Evolutionary conservation across 2,888 invertebrate species (phyloP).

Genomic region (Mellilla xanthometata): DNA sequence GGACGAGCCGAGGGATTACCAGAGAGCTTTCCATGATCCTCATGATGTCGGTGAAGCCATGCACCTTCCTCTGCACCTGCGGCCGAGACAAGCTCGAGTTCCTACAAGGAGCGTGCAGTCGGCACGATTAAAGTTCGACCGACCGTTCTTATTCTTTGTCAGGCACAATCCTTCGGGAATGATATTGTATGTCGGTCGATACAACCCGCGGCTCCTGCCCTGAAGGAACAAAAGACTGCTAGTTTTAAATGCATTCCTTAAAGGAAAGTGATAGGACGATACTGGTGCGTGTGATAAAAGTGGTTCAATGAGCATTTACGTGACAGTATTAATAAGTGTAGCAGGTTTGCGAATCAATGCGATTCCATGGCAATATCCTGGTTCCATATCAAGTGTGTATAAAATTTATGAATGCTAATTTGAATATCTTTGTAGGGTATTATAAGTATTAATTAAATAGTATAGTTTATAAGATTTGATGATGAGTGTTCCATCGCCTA

Average conservation of each 20-base stretch:
- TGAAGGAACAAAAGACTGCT: constrained; percentile 79
- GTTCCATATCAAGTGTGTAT: constrained; percentile 60
- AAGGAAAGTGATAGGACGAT: constrained; percentile 75
- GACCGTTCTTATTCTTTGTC: constrained; percentile 94
- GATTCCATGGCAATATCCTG: constrained; percentile 39
- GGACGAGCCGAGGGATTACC: constrained; percentile 85
- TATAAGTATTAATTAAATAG: constrained; percentile 42
- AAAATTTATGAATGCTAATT: constrained; percentile 46
- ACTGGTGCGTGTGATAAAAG: constrained; percentile 72
- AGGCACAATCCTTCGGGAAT: constrained; percentile 96
- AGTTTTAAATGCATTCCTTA: constrained; percentile 67
- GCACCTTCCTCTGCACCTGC: constrained; percentile 85
- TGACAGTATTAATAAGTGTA: constrained; percentile 77
- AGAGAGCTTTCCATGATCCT: constrained; percentile 87
- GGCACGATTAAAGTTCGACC: constrained; percentile 90
- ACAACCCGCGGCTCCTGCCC: constrained; percentile 92
- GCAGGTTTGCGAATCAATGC: constrained; percentile 42
- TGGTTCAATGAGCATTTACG: constrained; percentile 72
- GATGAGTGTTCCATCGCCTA: constrained; percentile 51
- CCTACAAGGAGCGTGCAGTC: constrained; percentile 85
- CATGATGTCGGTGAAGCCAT: constrained; percentile 75
- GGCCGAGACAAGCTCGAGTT: constrained; percentile 87
- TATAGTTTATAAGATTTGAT: constrained; percentile 41
- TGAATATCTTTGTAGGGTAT: constrained; percentile 52
- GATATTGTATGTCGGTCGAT: constrained; percentile 93